phyloP scores from a whole-genome alignment of 2,113 vertebrate species.

The Scomber japonicus region DNA sequence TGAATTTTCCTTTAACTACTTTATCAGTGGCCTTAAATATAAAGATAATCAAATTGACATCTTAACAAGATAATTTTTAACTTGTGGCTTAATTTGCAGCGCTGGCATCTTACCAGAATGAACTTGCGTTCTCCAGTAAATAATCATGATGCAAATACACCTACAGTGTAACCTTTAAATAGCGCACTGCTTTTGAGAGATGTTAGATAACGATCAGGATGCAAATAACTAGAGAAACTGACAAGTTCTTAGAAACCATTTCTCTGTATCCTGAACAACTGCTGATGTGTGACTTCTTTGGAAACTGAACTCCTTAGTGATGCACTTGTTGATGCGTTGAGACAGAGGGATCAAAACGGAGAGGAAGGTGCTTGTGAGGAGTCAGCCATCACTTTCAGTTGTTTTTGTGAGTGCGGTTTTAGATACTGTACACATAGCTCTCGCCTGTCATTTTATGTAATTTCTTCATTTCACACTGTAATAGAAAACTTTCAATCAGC shows the following conservation, averaged over 20 bases:
- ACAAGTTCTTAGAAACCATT: constrained; percentile 9
- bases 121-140: neutral
- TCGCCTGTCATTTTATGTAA: neutral
- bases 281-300: constrained; percentile 4
- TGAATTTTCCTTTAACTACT: neutral
- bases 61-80: constrained; percentile 4
- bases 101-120: neutral
- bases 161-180: neutral
- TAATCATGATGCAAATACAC: constrained; percentile 1
- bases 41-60: neutral
- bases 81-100: neutral
- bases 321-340: neutral
- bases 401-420: constrained; percentile 31
- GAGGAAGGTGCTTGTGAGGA: neutral
- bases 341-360: constrained; percentile 5
- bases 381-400: constrained; percentile 3
- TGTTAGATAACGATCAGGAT: neutral
- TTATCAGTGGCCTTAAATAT: neutral
- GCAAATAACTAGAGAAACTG: neutral
- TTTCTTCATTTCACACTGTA: constrained; percentile 28
- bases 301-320: constrained; percentile 12
- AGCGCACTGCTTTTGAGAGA: neutral
- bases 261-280: neutral
- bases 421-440: neutral
- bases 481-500: neutral